A percentile compares a stretch with the other conserved stretches of the same genome.
Evolutionary conservation across 1,140 invertebrate species (phyloP).

Genomic region (Calliphora vicina): DNA sequence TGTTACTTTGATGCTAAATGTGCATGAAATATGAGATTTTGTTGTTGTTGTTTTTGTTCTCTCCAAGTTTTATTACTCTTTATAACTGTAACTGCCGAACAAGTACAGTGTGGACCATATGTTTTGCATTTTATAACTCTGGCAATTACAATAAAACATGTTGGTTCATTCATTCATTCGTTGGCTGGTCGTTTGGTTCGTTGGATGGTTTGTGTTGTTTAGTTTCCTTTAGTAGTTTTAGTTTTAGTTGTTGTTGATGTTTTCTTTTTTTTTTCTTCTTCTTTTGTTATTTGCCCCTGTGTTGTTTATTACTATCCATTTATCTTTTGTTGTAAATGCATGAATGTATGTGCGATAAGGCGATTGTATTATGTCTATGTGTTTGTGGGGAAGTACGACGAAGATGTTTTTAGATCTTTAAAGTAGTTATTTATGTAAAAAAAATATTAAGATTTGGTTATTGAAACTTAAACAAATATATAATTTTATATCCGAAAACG

Average conservation of each 20-base stretch:
- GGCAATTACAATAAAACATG: conserved; percentile 1
- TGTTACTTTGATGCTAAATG: conserved; percentile 1
- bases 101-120: neutral
- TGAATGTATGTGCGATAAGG: neutral
- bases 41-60: neutral
- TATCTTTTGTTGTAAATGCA: neutral
- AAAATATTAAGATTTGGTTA: too few species aligned
- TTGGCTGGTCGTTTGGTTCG: neutral
- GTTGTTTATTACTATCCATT: conserved; percentile 12
- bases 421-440: too few species aligned
- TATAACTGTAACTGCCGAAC: neutral
- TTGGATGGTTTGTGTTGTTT: neutral
- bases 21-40: neutral
- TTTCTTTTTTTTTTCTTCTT: too few species aligned
- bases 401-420: too few species aligned
- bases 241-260: neutral
- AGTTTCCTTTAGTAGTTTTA: neutral
- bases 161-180: neutral
- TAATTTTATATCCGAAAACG: too few species aligned
- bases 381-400: too few species aligned
- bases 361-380: neutral
- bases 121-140: neutral
- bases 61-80: neutral
- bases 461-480: too few species aligned
- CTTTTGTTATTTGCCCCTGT: neutral